phyloP scores from a whole-genome alignment of 2,888 invertebrate genomes.

The Ochlodes sylvanus region DNA sequence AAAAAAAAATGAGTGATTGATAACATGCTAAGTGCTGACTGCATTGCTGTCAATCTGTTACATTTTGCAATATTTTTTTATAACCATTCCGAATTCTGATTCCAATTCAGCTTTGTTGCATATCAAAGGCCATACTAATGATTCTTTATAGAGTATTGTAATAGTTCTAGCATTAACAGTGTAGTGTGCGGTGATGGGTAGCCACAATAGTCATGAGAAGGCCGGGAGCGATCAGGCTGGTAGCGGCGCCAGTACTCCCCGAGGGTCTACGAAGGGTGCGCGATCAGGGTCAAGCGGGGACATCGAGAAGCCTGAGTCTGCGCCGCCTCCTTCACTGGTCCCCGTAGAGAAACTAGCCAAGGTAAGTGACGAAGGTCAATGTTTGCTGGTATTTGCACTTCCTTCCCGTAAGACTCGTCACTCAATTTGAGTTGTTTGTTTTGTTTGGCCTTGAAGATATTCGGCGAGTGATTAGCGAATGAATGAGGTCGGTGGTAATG shows the following conservation, averaged over 20 bases:
- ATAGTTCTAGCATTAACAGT: conserved; percentile 3
- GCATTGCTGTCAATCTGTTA: conserved; percentile 5
- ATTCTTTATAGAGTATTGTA: conserved; percentile 55
- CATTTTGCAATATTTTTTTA: conserved; percentile 6
- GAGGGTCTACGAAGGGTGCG: conserved; percentile 76
- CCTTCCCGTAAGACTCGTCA: conserved; percentile 26
- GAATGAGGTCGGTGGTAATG: conserved; percentile 3
- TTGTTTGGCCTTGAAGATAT: conserved; percentile 45
- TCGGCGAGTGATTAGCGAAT: conserved; percentile 28
- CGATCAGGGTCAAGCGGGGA: conserved; percentile 87
- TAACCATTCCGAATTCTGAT: conserved; percentile 10
- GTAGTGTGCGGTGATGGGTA: conserved; percentile 26
- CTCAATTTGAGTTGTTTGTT: conserved; percentile 36
- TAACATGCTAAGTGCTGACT: too few species aligned
- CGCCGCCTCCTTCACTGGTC: conserved; percentile 85
- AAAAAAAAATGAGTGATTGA: too few species aligned
- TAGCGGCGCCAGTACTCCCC: conserved; percentile 70
- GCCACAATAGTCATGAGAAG: conserved; percentile 31
- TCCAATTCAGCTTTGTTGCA: not conserved
- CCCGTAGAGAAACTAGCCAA: conserved; percentile 91
- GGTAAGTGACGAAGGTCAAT: conserved; percentile 67
- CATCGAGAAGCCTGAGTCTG: conserved; percentile 78
- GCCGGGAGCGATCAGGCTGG: conserved; percentile 45
- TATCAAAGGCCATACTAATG: not conserved
- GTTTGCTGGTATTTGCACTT: conserved; percentile 1